Percentiles rank a stretch among this genome's conserved stretches.
Conservation (phyloP, 2,888 invertebrate species). For the Strigamia maritima region DNA sequence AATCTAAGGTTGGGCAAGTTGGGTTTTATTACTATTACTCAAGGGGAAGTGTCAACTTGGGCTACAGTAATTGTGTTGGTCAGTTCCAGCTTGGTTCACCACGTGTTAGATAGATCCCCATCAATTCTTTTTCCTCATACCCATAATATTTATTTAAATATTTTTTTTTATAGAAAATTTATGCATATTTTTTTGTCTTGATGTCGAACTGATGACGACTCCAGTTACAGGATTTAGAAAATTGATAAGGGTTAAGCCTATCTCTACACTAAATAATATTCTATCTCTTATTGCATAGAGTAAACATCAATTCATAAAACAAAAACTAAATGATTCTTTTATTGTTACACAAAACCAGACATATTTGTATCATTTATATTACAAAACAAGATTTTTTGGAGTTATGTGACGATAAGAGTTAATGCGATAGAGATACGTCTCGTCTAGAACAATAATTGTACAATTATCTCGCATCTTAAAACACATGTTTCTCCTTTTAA, state of each 20-base stretch:
- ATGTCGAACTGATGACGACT: not conserved
- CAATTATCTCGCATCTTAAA: not conserved
- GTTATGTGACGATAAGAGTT: not conserved
- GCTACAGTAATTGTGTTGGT: conserved; percentile 1
- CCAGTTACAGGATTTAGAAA: conserved; percentile 7
- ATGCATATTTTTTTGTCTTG: not conserved
- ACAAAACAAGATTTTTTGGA: not conserved
- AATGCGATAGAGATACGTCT: not conserved
- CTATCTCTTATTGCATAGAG: not conserved
- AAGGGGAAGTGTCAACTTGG: conserved; percentile 7
- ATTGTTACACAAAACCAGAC: not conserved
- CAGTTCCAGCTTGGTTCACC: not conserved
- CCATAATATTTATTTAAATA: not conserved
- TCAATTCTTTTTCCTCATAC: not conserved
- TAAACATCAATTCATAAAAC: too few species aligned
- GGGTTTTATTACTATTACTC: not conserved
- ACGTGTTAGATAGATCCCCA: not conserved
- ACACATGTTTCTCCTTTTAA: not conserved
- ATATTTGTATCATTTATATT: not conserved
- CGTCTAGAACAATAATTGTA: not conserved
- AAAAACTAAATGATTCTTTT: not conserved
- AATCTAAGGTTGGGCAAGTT: not conserved
- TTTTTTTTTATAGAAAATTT: not conserved
- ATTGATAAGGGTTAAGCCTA: not conserved
- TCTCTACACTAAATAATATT: not conserved